Evolutionary conservation across 2,888 invertebrate genomes (phyloP), one percentile per base, ranked within the genome.

Genomic region (Agrochola lota): DNA sequence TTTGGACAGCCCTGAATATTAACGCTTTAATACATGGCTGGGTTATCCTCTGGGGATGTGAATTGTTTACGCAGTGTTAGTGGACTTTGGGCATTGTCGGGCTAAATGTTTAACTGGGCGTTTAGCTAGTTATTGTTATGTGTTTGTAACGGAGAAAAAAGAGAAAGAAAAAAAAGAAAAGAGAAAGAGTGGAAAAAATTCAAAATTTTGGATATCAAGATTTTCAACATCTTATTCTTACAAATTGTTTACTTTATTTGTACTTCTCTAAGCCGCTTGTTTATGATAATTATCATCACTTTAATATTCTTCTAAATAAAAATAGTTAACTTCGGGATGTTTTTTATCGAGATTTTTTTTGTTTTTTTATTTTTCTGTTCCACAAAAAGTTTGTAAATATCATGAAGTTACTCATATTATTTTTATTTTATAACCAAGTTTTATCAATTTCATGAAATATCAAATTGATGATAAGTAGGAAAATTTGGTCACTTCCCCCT

Each of bases 1-100:
- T 70, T 57, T 52, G 71, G 74, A 70, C 71, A 81, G n/a, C 78
- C 75, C 81, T 81, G 12, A 79, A 64, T 71, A 80, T 77, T 59
- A 72, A 74, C 43, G 64, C 71, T 57, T 67, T 85, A 75, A 83
- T 59, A 80, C 77, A 59, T 49, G 46, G 35, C 1, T 52, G 49
- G 67, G 23, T 77, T 63, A 71, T 83, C 83, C 71, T 23, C 30
- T 0, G 11, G 79, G 67, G 84, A 79, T 59, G 20, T 78, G 75
- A 69, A 83, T 87, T 81, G 80, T 84, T 80, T 81, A 78, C 59
- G 8, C 43, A 26, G 74, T 66, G 71, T 78, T 73, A 74, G 49
- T 57, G 43, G 74, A 81, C 68, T 83, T 78, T 20, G 40, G 63
- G 52, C 35, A 68, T 73, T 52, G 67, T 71, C 66, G 12, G 64